Conservation (phyloP, 2,888 invertebrate species). For the Temnothorax ravouxi region DNA sequence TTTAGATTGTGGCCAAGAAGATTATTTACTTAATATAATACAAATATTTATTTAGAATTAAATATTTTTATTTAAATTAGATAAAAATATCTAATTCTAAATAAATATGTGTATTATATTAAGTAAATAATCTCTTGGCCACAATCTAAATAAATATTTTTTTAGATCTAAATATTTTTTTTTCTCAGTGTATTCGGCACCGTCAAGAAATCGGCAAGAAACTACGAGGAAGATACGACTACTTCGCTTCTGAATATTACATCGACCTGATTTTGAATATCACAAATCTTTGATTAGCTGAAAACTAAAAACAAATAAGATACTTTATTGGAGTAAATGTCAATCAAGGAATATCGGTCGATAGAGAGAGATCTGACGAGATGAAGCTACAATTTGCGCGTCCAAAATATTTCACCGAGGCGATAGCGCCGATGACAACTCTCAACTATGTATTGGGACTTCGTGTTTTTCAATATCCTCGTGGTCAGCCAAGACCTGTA, state of each 20-base stretch:
- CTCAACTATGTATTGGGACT: constrained; percentile 2
- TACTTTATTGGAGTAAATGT: background rate
- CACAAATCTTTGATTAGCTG: background rate
- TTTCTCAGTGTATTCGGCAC: too few relatives aligned
- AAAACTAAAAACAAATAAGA: background rate
- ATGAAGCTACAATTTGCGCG: constrained; percentile 20
- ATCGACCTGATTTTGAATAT: background rate
- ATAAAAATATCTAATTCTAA: too few relatives aligned
- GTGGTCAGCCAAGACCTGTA: background rate
- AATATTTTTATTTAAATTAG: too few relatives aligned
- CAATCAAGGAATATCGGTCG: background rate
- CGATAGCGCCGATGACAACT: background rate
- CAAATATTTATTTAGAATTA: too few relatives aligned
- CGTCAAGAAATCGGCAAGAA: background rate
- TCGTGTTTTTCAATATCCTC: constrained; percentile 34
- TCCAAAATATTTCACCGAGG: constrained; percentile 15
- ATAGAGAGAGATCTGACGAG: background rate
- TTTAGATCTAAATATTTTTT: too few relatives aligned
- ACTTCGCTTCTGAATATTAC: background rate
- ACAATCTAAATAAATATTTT: too few relatives aligned
- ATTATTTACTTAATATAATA: too few relatives aligned
- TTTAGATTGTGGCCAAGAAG: too few relatives aligned
- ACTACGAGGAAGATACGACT: background rate
- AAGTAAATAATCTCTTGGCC: too few relatives aligned
- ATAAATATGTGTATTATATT: too few relatives aligned